Evolutionary conservation across 1,140 invertebrate genomes (phyloP), one percentile per base, ranked within the genome.

Genomic region (Calliphora vicina): DNA sequence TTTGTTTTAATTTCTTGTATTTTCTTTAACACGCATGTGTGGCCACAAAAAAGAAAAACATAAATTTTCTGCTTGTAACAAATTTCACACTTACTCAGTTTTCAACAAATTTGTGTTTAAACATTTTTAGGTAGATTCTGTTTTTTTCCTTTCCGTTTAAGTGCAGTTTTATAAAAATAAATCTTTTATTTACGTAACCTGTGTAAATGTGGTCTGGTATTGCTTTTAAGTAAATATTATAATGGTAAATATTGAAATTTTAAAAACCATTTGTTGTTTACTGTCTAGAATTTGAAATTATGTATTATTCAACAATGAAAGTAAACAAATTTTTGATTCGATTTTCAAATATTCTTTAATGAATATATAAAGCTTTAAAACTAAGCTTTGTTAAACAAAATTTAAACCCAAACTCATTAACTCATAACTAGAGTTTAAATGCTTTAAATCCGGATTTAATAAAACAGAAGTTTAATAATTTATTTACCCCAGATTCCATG

Each of bases 181-280:
- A n/a, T n/a, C n/a, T n/a, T n/a, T 5, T 82, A 84, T 88, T 88
- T 88, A 83, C 84, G 57, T 42, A 88, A 76, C 84, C 87, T 87
- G 80, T 85, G 85, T 73, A 88, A 87, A 88, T 84, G n/a, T 78
- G 74, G 20, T 13, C 15, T 78, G 74, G n/a, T 35, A 50, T 43
- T 23, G 83, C 27, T 71, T 82, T 50, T 82, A 8, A 8, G 35
- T 50, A 50, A 74, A 73, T 57, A 71, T 82, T 76, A n/a, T n/a
- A 17, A 23, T 71, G 1, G 1, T 50, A 50, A 17, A 50, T n/a
- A 50, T 0, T 15, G 12, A 12, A 50, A 6, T 67, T 67, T 67
- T 6, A 25, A 20, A 23, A 67, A 67, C 61, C 61, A 67, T 67
- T 67, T 67, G 61, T 67, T 67, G 50, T 35, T 35, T 35, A 35